Percentiles rank a stretch among this genome's conserved stretches.
These are phyloP conservation scores for Alaudala cheleensis DNA, from an alignment of 2,113 vertebrate genomes.

Conservation along the genomic window DNA sequence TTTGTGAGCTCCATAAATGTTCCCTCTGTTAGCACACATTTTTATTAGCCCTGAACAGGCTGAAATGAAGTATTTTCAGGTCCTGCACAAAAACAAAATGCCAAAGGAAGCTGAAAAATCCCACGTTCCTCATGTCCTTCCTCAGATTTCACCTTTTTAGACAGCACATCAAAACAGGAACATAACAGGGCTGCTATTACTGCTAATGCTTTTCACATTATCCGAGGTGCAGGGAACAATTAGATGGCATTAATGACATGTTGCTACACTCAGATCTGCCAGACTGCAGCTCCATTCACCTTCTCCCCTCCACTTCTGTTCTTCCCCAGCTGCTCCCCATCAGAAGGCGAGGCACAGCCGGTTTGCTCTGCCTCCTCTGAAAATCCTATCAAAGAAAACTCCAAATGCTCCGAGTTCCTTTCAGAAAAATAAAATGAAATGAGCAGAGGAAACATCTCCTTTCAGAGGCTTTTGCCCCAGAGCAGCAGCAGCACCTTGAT, in stretches of 20 bases:
- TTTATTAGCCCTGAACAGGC: neutral
- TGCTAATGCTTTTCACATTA: constrained; percentile 20
- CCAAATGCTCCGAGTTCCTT: neutral
- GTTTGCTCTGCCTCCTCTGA: neutral
- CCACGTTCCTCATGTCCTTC: neutral
- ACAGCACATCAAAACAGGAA: constrained; percentile 9
- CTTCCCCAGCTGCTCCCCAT: neutral
- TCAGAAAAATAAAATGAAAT: neutral
- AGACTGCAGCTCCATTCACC: neutral
- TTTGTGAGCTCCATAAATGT: neutral
- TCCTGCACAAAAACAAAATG: neutral
- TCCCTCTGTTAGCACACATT: neutral
- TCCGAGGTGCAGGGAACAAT: constrained; percentile 11
- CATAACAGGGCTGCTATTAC: constrained; percentile 10
- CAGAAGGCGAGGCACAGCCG: neutral
- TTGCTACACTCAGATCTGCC: neutral
- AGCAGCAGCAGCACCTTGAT: neutral
- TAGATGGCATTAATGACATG: neutral
- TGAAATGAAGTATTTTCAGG: neutral
- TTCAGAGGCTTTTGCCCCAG: neutral
- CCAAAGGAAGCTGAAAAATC: neutral
- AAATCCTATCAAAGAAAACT: constrained; percentile 14
- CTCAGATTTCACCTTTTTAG: constrained; percentile 12
- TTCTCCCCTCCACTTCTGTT: neutral
- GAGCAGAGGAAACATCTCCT: neutral